These are phyloP conservation scores for Phyllotreta striolata DNA, from an alignment of 2,888 invertebrate genomes.

Conservation along the genomic window DNA sequence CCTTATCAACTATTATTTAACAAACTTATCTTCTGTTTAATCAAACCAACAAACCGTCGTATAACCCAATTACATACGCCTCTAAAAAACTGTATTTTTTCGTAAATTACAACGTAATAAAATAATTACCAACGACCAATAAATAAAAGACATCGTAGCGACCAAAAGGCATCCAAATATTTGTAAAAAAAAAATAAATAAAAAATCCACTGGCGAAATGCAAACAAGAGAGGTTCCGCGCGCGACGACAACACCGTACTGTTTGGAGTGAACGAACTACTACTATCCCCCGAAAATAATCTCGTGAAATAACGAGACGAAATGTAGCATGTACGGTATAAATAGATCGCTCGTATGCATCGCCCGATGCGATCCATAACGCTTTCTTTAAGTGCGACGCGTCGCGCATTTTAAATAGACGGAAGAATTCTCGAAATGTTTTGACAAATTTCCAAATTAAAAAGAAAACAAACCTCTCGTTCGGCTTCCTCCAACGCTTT, in stretches of 20 bases:
- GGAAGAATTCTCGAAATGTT: slow-evolving; percentile 1
- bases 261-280: slow-evolving; percentile 43
- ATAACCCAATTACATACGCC: neutral
- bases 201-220: slow-evolving; percentile 20
- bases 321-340: slow-evolving; percentile 34
- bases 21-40: no score
- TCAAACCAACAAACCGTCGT: no score
- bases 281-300: slow-evolving; percentile 39
- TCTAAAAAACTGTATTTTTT: neutral
- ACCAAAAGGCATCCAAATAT: slow-evolving; percentile 23
- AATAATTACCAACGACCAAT: slow-evolving; percentile 64
- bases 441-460: neutral
- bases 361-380: neutral
- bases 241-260: slow-evolving; percentile 39
- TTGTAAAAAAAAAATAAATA: slow-evolving; percentile 10
- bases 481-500: slow-evolving; percentile 93
- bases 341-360: slow-evolving; percentile 38
- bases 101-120: slow-evolving; percentile 44
- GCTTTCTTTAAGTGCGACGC: no score
- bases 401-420: neutral
- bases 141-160: slow-evolving; percentile 56
- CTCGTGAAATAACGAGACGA: slow-evolving; percentile 42
- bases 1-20: neutral
- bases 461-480: slow-evolving; percentile 69
- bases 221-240: slow-evolving; percentile 3